Evolutionary conservation across 2,797 vertebrate genomes (phyloP).

Genomic region (Pantherophis alleghaniensis): DNA sequence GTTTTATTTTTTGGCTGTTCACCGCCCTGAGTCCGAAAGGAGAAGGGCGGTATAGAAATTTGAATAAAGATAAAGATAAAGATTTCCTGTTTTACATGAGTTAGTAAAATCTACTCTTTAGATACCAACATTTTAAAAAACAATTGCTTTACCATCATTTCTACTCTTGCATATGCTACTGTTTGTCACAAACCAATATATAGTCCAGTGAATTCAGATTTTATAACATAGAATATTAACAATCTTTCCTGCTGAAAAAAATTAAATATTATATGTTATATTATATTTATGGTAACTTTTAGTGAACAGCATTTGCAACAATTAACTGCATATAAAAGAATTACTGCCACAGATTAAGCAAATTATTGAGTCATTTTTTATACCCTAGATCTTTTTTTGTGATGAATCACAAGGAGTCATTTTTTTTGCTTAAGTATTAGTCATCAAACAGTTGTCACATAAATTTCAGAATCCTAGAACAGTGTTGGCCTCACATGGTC

Average conservation of each 20-base stretch:
- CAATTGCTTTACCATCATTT: background rate
- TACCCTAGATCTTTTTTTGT: constrained; percentile 51
- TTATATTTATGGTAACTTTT: constrained; percentile 57
- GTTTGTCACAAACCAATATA: background rate
- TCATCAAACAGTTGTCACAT: constrained; percentile 62
- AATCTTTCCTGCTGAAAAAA: constrained; percentile 34
- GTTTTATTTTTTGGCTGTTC: no score
- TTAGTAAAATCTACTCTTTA: background rate
- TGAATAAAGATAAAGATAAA: no score
- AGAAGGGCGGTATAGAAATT: no score
- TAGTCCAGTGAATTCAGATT: fast-evolving
- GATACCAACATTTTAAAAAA: background rate
- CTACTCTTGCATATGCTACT: fast-evolving
- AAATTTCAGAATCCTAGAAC: constrained; percentile 51
- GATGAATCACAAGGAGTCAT: constrained; percentile 34
- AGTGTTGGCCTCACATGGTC: constrained; percentile 45
- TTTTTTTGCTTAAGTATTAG: constrained; percentile 57
- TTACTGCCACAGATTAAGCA: constrained; percentile 71
- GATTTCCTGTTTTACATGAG: background rate
- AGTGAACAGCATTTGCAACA: constrained; percentile 48
- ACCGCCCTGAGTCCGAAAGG: no score
- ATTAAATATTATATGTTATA: constrained; percentile 17
- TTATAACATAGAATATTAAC: background rate
- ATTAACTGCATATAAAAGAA: constrained; percentile 60
- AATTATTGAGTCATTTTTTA: constrained; percentile 63